Percentiles rank a stretch among this genome's conserved stretches.
phyloP scores from a whole-genome alignment of 2,888 invertebrate genomes.

The Parapristionchus giblindavisi region DNA sequence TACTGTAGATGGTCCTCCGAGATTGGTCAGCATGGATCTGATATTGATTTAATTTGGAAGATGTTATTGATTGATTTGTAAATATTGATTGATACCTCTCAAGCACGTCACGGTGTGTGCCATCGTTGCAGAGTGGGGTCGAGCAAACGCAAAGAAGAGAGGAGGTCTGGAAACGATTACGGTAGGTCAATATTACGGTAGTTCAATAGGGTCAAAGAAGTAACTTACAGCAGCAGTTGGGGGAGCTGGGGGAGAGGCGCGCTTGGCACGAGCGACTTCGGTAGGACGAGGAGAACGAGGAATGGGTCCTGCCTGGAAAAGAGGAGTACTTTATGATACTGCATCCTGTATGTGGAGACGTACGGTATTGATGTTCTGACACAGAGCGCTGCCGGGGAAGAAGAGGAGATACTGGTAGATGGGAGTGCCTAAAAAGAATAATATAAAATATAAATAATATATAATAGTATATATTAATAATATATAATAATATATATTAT shows the following conservation, averaged over 20 bases:
- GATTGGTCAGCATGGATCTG: conserved; percentile 28
- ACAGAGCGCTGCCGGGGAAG: conserved; percentile 63
- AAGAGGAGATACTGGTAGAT: conserved; percentile 64
- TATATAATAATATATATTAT: too few relatives aligned
- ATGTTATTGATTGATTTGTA: conserved; percentile 10
- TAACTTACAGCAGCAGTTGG: conserved; percentile 18
- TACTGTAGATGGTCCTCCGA: neutral
- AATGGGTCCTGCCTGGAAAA: conserved; percentile 25
- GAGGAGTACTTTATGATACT: conserved; percentile 8
- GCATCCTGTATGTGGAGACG: conserved; percentile 1
- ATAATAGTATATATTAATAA: neutral
- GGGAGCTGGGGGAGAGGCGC: conserved; percentile 32
- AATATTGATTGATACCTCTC: conserved; percentile 20
- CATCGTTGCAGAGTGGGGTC: conserved; percentile 57
- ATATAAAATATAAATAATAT: neutral
- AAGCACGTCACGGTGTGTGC: conserved; percentile 50
- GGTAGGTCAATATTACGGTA: conserved; percentile 32
- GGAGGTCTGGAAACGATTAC: conserved; percentile 40
- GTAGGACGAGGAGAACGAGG: conserved; percentile 10
- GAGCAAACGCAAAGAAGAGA: conserved; percentile 61
- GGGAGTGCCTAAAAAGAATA: conserved; percentile 47
- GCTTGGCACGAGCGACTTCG: conserved; percentile 26
- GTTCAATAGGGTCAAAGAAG: conserved; percentile 14
- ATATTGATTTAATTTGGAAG: neutral
- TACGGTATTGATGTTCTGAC: conserved; percentile 64